Evolutionary conservation across 2,113 vertebrate species (phyloP).

Genomic region (Melanerpes aurifrons): DNA sequence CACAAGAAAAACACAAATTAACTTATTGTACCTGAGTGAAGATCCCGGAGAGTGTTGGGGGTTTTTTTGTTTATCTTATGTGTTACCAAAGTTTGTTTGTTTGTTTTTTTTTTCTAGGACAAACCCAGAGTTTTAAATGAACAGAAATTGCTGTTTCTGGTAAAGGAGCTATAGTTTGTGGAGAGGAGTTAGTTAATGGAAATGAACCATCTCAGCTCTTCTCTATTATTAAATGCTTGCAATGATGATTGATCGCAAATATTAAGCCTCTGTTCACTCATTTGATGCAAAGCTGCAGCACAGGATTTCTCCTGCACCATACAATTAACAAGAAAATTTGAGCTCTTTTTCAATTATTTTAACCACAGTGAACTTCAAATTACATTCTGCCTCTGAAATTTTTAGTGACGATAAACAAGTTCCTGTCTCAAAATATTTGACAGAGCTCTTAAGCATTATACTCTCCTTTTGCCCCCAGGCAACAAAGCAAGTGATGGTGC

Average conservation of each 20-base stretch:
- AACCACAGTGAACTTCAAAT: neutral
- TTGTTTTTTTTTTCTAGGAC: neutral
- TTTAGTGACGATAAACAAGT: neutral
- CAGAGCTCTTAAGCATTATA: neutral
- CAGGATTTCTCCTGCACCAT: neutral
- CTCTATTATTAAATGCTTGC: constrained; percentile 55
- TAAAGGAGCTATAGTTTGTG: neutral
- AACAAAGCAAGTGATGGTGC: neutral
- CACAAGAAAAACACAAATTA: neutral
- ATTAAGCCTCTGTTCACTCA: neutral
- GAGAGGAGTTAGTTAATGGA: constrained; percentile 33
- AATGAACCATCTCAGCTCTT: neutral
- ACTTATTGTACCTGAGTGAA: neutral
- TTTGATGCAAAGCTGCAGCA: neutral
- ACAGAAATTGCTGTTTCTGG: neutral
- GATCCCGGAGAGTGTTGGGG: neutral
- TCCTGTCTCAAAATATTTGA: neutral
- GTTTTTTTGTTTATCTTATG: neutral
- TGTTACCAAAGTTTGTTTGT: neutral
- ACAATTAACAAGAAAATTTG: neutral
- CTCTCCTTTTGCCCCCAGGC: neutral
- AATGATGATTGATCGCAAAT: constrained; percentile 63
- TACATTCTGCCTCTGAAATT: neutral
- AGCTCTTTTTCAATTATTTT: constrained; percentile 24
- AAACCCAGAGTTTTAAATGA: neutral